Evolutionary conservation across 2,113 vertebrate species (phyloP).

Genomic region (Cettia cetti): DNA sequence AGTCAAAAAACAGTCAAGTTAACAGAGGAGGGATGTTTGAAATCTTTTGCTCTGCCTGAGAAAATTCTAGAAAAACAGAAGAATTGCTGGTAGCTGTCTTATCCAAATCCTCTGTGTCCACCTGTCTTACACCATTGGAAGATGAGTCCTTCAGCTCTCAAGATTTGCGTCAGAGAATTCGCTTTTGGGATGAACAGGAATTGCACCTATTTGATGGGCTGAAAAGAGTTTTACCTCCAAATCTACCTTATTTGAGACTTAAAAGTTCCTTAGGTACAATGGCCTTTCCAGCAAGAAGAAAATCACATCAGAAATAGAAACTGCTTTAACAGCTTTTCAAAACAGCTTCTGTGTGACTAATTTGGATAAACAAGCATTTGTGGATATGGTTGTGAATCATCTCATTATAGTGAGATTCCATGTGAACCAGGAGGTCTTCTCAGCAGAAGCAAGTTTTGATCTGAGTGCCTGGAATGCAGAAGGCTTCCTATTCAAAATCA

Average conservation of each 20-base stretch:
- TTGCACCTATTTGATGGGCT: not conserved
- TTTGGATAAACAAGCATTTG: not conserved
- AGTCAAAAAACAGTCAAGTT: not conserved
- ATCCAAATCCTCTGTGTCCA: not conserved
- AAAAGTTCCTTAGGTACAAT: not conserved
- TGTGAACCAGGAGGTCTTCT: not conserved
- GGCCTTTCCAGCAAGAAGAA: not conserved
- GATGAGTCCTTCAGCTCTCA: not conserved
- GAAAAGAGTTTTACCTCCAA: not conserved
- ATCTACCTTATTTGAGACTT: not conserved
- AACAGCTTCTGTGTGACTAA: not conserved
- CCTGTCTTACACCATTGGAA: not conserved
- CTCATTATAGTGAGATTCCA: not conserved
- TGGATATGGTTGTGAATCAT: not conserved
- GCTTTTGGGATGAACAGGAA: not conserved
- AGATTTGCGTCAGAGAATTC: not conserved
- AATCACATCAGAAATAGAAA: not conserved
- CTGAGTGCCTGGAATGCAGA: not conserved
- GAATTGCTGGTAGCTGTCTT: not conserved
- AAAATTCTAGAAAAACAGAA: not conserved
- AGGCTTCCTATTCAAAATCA: not conserved
- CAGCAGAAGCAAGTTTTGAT: not conserved
- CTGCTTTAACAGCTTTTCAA: not conserved
- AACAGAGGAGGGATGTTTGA: not conserved
- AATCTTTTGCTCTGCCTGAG: not conserved